Base-by-base conservation (phyloP, 2,888 invertebrate genomes). In the Ptilodon capucinus region DNA sequence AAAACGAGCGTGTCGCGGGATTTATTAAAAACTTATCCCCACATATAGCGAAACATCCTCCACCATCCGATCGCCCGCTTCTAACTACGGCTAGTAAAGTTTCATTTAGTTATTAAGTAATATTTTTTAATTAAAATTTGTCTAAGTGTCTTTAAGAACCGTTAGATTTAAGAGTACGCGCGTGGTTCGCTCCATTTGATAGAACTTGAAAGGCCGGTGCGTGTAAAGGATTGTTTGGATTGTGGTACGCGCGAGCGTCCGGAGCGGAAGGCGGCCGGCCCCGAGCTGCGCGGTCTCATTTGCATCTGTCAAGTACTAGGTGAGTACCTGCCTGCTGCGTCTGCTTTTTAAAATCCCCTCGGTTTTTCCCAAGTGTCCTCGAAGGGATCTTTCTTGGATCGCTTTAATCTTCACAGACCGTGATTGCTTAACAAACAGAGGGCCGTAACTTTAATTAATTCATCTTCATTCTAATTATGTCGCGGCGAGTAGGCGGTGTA, bases 291-390 rank as follows among this genome's bases (percentile, higher is more conserved):
- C 71, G 74, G 71, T 76, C 83, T 83, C 81, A 82, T 86, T 86
- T 82, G 76, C 84, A 83, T 82, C 83, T 76, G 79, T 79, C 82
- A 81, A 84, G 80, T 74, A 84, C 82, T 79, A 74, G 80, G 81
- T 83, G 53, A 84, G 86, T 85, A 77, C 71, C 70, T 68, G 71
- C 70, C 66, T 64, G 74, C 74, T 71, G 66, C 63, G 77, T 75
- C 74, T 74, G 80, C 78, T 80, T 79, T 82, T 81, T 76, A 74
- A 79, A 76, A 80, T 72, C 62, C 70, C 64, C 64, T 71, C 57
- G 57, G 64, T 64, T 62, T 74, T 74, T 71, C 11, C 64, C 49
- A 69, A 74, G 68, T 60, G 62, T 58, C 54, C 71, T 71, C 49
- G 53, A 57, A 60, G 48, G 60, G 67, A 66, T 70, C 60, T 69